Evolutionary conservation across 64 coral and sea anemone species (phyloP).

Genomic region (Montipora capricornis): DNA sequence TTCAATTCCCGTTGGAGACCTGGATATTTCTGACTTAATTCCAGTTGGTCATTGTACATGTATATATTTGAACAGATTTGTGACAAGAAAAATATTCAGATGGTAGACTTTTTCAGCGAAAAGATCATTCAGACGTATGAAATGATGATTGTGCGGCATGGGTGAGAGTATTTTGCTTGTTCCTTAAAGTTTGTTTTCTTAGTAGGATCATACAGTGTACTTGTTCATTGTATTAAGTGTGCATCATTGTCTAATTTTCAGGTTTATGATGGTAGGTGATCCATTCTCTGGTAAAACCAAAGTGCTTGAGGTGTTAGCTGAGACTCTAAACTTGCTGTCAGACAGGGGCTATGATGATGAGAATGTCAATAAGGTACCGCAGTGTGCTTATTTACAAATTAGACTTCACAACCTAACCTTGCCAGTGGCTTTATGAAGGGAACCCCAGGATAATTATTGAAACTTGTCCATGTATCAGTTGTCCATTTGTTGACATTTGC

Average conservation of each 20-base stretch:
- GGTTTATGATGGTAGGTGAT: slow-evolving; percentile 99
- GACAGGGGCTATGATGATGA: slow-evolving; percentile 93
- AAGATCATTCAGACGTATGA: slow-evolving; percentile 99
- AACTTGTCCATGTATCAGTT: too few relatives aligned
- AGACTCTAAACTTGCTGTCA: slow-evolving; percentile 78
- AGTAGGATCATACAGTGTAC: not conserved
- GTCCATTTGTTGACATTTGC: too few relatives aligned
- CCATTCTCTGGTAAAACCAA: slow-evolving; percentile 93
- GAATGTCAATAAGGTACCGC: slow-evolving; percentile 91
- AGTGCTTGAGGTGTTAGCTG: slow-evolving; percentile 88
- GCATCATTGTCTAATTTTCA: slow-evolving; percentile 17
- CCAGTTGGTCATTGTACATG: too few relatives aligned
- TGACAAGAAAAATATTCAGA: slow-evolving; percentile 87
- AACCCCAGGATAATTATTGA: too few relatives aligned
- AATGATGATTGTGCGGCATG: slow-evolving; percentile 99
- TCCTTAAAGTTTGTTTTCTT: not conserved
- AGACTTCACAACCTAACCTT: not conserved
- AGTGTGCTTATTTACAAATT: not conserved
- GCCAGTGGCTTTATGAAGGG: too few relatives aligned
- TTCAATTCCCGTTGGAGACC: too few relatives aligned
- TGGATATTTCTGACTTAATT: too few relatives aligned
- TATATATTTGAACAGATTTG: slow-evolving; percentile 66
- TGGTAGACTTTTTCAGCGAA: slow-evolving; percentile 96
- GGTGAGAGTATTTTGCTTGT: slow-evolving; percentile 65
- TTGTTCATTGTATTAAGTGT: not conserved